Conservation (phyloP, 2,797 vertebrate genomes). For the Sebastes alutus region DNA sequence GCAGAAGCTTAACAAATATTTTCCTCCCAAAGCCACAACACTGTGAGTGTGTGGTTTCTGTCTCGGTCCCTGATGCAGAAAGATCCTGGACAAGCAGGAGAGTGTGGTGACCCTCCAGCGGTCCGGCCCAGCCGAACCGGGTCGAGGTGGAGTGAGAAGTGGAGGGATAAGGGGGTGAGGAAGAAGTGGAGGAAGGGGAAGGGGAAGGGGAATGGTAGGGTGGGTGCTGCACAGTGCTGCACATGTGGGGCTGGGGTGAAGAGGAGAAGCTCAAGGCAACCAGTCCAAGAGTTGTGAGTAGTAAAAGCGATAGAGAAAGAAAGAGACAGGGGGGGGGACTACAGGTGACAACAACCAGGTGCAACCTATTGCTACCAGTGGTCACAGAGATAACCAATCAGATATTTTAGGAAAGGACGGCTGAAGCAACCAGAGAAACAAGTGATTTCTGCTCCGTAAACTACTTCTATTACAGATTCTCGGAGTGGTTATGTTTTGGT, state of each 20-base stretch:
- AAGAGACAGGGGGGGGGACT: conserved; percentile 62
- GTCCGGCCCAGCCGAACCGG: conserved; percentile 69
- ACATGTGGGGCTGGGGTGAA: conserved; percentile 66
- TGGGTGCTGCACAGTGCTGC: conserved; percentile 65
- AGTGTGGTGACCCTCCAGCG: conserved; percentile 76
- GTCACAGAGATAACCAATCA: conserved; percentile 70
- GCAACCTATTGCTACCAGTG: conserved; percentile 79
- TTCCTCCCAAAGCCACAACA: conserved; percentile 81
- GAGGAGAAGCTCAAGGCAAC: conserved; percentile 87
- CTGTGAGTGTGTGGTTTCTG: conserved; percentile 78
- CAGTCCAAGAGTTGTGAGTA: conserved; percentile 83
- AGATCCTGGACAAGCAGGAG: conserved; percentile 85
- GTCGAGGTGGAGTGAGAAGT: conserved; percentile 75
- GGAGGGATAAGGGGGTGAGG: conserved; percentile 53
- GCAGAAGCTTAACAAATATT: conserved; percentile 86
- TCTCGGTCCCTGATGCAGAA: conserved; percentile 81
- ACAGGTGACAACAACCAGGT: conserved; percentile 85
- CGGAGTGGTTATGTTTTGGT: conserved; percentile 16
- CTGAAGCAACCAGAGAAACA: conserved; percentile 47
- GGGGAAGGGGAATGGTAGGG: not conserved
- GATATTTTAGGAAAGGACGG: conserved; percentile 18
- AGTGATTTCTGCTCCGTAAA: conserved; percentile 15
- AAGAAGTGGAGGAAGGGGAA: conserved; percentile 21
- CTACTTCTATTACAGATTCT: conserved; percentile 2
- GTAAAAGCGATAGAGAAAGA: conserved; percentile 65